Conservation (phyloP, 1,140 invertebrate species). For the Acromyrmex echinatior region DNA sequence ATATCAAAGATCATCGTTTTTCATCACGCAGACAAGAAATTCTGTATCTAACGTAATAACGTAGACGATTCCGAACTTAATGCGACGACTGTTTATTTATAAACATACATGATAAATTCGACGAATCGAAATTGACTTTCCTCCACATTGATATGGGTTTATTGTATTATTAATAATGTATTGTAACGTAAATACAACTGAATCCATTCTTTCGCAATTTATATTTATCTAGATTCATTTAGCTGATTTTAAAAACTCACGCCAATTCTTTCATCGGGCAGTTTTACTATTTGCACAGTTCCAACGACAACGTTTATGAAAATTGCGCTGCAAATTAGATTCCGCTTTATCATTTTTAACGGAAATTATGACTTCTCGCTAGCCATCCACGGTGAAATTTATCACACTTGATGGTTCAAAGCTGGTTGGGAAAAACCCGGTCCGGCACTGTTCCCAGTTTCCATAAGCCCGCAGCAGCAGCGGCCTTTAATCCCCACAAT, state of each 20-base stretch:
- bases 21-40: neutral
- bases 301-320: neutral
- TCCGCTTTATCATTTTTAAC: conserved; percentile 1
- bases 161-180: no score
- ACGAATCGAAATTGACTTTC: neutral
- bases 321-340: neutral
- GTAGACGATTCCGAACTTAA: conserved; percentile 19
- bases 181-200: neutral
- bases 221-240: neutral
- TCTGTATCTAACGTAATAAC: conserved; percentile 32
- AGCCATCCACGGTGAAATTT: neutral
- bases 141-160: neutral
- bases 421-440: conserved; percentile 47
- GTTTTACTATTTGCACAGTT: neutral
- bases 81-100: neutral
- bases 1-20: conserved; percentile 50
- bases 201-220: neutral
- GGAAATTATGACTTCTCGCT: neutral
- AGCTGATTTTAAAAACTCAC: neutral
- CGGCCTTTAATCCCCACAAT: conserved; percentile 6
- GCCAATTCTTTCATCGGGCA: neutral
- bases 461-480: neutral
- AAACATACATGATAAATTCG: neutral
- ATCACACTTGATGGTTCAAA: neutral
- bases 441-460: neutral